These are phyloP conservation scores for Sebastes itinus DNA, from an alignment of 2,797 vertebrate species.

Conservation along the genomic window DNA sequence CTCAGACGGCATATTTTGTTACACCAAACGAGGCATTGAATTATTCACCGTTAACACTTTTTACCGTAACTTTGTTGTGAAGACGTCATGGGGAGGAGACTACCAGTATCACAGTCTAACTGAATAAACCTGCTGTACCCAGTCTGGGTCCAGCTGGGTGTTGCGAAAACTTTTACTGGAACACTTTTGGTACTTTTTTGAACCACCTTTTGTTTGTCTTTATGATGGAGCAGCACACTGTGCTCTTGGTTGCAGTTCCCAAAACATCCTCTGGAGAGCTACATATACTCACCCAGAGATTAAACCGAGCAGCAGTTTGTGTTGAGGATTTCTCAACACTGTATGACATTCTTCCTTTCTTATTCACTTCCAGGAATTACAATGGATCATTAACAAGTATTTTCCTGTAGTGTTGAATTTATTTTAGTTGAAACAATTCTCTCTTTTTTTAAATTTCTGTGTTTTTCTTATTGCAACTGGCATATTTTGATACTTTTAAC, in stretches of 20 bases:
- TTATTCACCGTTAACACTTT: background rate
- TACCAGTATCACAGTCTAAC: background rate
- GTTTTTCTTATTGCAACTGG: background rate
- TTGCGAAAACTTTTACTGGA: slow-evolving; percentile 3
- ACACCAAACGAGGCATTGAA: background rate
- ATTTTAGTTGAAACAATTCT: background rate
- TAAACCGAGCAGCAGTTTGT: background rate
- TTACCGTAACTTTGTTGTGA: slow-evolving; percentile 32
- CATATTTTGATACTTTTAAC: background rate
- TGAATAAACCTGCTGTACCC: background rate
- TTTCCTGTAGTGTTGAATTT: background rate
- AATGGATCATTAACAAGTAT: background rate
- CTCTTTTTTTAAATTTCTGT: background rate
- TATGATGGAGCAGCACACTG: background rate
- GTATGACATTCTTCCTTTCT: background rate
- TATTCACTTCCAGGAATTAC: background rate
- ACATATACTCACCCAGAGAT: slow-evolving; percentile 52
- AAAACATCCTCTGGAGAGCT: slow-evolving; percentile 70
- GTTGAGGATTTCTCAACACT: background rate
- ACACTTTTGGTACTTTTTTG: background rate
- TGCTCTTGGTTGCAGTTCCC: slow-evolving; percentile 55
- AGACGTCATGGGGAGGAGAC: slow-evolving; percentile 31
- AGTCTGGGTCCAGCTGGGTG: background rate
- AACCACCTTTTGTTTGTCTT: background rate
- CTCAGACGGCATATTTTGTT: background rate